phyloP scores from a whole-genome alignment of 2,888 invertebrate genomes.

The Epistrophella euchroma region DNA sequence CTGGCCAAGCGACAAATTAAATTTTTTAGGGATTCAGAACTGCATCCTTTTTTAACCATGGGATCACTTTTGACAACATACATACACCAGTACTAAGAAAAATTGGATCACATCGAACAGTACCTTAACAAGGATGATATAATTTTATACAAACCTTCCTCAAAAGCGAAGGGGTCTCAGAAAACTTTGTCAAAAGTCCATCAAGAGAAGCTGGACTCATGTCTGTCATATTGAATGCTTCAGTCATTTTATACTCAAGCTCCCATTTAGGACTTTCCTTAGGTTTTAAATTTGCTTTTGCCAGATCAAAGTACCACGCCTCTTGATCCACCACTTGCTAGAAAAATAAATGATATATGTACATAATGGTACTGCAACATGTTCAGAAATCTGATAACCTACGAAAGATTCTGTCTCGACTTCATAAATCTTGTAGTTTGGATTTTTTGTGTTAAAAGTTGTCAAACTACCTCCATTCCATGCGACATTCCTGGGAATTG shows the following conservation, averaged over 20 bases:
- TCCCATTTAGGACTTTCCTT: conserved; percentile 88
- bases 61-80: conserved; percentile 80
- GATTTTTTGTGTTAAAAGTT: conserved; percentile 89
- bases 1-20: conserved; percentile 79
- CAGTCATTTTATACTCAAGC: conserved; percentile 90
- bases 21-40: conserved; percentile 78
- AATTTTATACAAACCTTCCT: conserved; percentile 77
- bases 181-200: conserved; percentile 86
- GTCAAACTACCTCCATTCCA: conserved; percentile 94
- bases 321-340: conserved; percentile 88
- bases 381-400: neutral
- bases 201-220: conserved; percentile 87
- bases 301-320: conserved; percentile 90
- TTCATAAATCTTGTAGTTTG: conserved; percentile 91
- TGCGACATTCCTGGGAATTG: conserved; percentile 86
- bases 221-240: conserved; percentile 86
- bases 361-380: neutral
- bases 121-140: neutral
- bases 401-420: conserved; percentile 85
- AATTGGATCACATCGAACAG: neutral
- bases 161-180: conserved; percentile 78
- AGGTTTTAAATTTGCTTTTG: conserved; percentile 88
- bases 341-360: conserved; percentile 71
- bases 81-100: conserved; percentile 78
- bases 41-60: conserved; percentile 78